Base-by-base conservation (phyloP, 1,140 invertebrate species). In the Odontomachus brunneus region DNA sequence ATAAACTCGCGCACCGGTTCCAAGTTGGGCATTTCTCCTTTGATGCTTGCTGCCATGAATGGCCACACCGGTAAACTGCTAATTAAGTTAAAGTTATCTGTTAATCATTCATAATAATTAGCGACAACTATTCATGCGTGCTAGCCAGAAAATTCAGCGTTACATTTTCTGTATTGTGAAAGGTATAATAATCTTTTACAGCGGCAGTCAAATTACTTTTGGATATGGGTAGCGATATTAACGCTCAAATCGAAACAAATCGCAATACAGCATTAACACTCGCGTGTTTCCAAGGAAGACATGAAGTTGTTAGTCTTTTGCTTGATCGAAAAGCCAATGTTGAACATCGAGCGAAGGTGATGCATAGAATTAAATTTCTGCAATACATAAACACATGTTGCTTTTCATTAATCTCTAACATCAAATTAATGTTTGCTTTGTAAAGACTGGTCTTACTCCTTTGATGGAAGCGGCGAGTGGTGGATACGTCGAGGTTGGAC, bases 11-110 rank as follows among this genome's bases (percentile, higher is more conserved):
- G 98, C 86, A 99, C 98, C 60, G 98, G 98, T 44, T 99, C 98
- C 65, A 99, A 99, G 94, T 94, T 99, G 53, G 99, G 99, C 63
- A 99, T 99, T 89, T 99, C 99, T 0, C 99, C 99, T 3, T 95
- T 99, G 24, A 99, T 99, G 99, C 94, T 99, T 87, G 99, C 99
- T 24, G 98, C 99, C 9, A 99, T 99, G 99, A 99, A 99, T 96
- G 99, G 99, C 0, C 99, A 99, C 94, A 98, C 98, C 33, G 95
- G 94, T 95, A 91, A 88, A 75, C 69, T 60, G 51, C 63, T 60
- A 71, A 81, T 51, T 14, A 29, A 33, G 44, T 5, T 38, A 2
- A 66, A 69, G 33, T 59, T 65, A 17, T 74, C 29, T 5, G 29
- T 12, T 65, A 48, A 72, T 69, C 24, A 14, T 17, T 49, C 57